Conservation (phyloP, 2,113 vertebrate genomes). For the Phylloscopus trochiloides region DNA sequence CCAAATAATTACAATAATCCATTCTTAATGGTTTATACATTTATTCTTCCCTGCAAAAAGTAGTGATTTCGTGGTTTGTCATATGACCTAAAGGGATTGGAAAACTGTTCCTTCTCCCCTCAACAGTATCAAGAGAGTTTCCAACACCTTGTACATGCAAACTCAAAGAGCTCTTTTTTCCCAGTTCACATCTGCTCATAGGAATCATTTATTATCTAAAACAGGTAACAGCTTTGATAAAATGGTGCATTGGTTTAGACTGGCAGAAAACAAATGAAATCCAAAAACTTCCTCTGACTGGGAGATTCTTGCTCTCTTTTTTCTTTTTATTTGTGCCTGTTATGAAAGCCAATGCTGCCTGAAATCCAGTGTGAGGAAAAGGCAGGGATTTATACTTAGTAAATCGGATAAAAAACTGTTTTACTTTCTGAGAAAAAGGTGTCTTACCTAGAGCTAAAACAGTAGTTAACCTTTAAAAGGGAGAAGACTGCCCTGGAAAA, state of each 20-base stretch:
- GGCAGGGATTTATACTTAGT: not conserved
- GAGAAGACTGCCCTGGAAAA: not conserved
- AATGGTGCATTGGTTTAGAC: not conserved
- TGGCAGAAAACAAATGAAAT: not conserved
- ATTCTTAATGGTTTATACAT: not conserved
- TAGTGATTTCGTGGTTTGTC: not conserved
- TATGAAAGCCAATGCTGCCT: not conserved
- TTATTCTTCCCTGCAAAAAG: not conserved
- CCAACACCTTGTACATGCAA: not conserved
- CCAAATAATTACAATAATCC: not conserved
- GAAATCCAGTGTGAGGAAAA: not conserved
- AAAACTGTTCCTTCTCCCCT: not conserved
- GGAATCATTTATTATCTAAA: not conserved
- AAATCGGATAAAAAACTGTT: not conserved
- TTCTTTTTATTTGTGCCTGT: not conserved
- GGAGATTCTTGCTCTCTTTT: not conserved
- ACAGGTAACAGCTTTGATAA: not conserved
- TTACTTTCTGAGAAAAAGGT: not conserved
- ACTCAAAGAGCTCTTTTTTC: not conserved
- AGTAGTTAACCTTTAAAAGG: not conserved
- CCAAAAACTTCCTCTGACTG: not conserved
- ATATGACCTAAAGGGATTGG: not conserved
- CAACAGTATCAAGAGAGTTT: not conserved
- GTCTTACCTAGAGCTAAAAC: not conserved
- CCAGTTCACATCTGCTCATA: not conserved